Percentiles rank a stretch among this genome's conserved stretches.
These are phyloP conservation scores for Carettochelys insculpta DNA, from an alignment of 2,113 vertebrate genomes.

Conservation along the genomic window DNA sequence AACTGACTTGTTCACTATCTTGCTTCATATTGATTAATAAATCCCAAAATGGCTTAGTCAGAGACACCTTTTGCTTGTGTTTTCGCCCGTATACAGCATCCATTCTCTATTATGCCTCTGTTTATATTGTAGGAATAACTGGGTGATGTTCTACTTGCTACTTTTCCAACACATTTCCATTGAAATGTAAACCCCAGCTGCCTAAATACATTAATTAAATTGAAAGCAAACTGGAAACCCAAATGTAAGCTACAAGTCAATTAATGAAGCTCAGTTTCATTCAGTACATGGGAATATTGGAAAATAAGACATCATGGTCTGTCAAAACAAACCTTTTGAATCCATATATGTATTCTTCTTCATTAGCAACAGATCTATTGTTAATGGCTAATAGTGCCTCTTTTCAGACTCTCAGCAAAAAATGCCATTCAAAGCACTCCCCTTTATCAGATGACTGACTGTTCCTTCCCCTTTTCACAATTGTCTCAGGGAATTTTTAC, in stretches of 20 bases:
- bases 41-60: background rate
- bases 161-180: constrained; percentile 31
- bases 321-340: constrained; percentile 62
- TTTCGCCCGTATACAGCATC: background rate
- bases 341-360: constrained; percentile 31
- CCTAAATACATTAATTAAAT: constrained; percentile 49
- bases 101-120: background rate
- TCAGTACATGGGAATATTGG: constrained; percentile 41
- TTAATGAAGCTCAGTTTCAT: constrained; percentile 48
- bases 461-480: background rate
- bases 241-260: constrained; percentile 12
- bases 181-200: constrained; percentile 33
- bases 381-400: constrained; percentile 16
- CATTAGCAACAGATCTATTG: constrained; percentile 27
- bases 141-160: background rate
- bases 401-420: constrained; percentile 46
- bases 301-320: constrained; percentile 51
- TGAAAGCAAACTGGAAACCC: constrained; percentile 42
- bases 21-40: background rate
- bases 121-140: background rate
- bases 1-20: background rate
- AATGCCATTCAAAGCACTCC: constrained; percentile 34
- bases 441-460: background rate
- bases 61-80: background rate
- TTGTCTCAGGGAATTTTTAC: constrained; percentile 15